Conservation (phyloP, 2,888 invertebrate species). For the Hyles lineata region DNA sequence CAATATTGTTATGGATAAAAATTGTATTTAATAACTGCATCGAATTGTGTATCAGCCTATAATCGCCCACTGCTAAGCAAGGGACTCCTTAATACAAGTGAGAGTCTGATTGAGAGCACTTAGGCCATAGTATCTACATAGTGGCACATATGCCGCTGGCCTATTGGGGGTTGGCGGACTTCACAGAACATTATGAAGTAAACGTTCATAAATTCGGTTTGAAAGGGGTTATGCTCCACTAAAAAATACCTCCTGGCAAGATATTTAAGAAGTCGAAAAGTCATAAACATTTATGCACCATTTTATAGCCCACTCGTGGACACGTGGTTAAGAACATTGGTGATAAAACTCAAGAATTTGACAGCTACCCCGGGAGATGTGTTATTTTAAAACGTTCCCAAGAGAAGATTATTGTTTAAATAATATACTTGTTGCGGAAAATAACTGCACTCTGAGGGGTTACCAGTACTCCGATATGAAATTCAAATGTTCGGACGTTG, state of each 20-base stretch:
- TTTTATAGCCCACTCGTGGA: slow-evolving; percentile 19
- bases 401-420: neutral
- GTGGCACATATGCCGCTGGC: too few relatives aligned
- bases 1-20: too few relatives aligned
- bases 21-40: too few relatives aligned
- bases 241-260: slow-evolving; percentile 13
- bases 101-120: neutral
- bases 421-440: neutral
- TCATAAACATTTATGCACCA: slow-evolving; percentile 6
- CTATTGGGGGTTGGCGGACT: too few relatives aligned
- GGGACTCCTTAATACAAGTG: neutral
- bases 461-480: too few relatives aligned
- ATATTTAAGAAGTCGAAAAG: neutral
- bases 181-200: too few relatives aligned
- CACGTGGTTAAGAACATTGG: slow-evolving; percentile 10
- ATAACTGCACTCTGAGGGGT: too few relatives aligned
- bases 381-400: neutral
- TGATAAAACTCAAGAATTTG: slow-evolving; percentile 10
- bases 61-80: too few relatives aligned
- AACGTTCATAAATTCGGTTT: too few relatives aligned
- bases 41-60: too few relatives aligned
- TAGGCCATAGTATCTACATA: too few relatives aligned
- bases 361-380: neutral
- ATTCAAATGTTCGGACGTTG: too few relatives aligned
- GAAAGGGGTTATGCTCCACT: neutral